phyloP scores from a whole-genome alignment of 2,797 vertebrate genomes.

The Florisuga fusca region DNA sequence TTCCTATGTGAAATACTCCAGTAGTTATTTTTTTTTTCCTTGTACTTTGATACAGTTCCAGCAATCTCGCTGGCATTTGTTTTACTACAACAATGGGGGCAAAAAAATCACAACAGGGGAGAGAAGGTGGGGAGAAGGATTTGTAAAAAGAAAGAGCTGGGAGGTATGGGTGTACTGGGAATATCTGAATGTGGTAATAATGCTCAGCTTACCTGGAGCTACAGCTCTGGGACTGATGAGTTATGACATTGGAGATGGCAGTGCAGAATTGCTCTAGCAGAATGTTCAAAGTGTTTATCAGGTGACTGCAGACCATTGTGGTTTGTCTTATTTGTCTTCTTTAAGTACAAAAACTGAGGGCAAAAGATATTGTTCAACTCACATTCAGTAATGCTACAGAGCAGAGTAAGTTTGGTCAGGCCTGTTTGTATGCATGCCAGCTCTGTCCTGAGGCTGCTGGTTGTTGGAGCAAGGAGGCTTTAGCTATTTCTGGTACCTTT shows the following conservation, averaged over 20 bases:
- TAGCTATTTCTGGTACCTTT: background rate
- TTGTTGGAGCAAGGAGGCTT: background rate
- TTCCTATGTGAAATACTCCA: background rate
- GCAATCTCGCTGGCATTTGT: background rate
- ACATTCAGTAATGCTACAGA: background rate
- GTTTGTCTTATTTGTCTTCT: background rate
- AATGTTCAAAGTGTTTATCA: background rate
- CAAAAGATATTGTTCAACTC: background rate
- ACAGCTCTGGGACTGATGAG: background rate
- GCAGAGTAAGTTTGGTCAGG: rapidly evolving
- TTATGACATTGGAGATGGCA: background rate
- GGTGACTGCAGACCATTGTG: background rate
- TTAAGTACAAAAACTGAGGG: background rate
- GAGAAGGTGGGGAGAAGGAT: background rate
- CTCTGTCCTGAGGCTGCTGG: background rate
- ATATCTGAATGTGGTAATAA: background rate
- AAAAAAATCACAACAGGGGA: background rate
- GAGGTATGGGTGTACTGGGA: background rate
- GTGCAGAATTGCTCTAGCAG: background rate
- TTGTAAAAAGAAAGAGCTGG: background rate
- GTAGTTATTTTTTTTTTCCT: background rate
- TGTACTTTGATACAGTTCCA: background rate
- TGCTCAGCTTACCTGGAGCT: background rate
- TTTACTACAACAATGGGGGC: background rate
- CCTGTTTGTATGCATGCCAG: background rate